These are phyloP conservation scores for Calidris pugnax DNA, from an alignment of 2,113 vertebrate species.

Conservation along the genomic window DNA sequence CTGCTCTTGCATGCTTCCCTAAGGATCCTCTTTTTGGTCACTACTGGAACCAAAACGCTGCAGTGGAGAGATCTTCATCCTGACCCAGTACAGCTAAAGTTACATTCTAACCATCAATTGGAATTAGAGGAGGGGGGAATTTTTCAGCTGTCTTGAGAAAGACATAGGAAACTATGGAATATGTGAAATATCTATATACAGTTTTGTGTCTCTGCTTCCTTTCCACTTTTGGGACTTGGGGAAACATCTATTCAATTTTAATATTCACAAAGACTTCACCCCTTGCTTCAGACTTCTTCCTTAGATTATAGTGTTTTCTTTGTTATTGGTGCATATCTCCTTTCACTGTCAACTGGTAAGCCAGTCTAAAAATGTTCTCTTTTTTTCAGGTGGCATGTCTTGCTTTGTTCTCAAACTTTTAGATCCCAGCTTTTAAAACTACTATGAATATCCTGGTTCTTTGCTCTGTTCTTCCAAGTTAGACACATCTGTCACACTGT, in stretches of 20 bases:
- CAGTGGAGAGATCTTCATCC: neutral
- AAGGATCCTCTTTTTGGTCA: neutral
- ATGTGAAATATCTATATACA: neutral
- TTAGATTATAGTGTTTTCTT: neutral
- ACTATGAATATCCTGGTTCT: neutral
- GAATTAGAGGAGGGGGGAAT: neutral
- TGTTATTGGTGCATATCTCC: neutral
- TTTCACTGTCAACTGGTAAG: neutral
- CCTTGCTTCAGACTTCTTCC: neutral
- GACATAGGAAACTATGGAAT: neutral
- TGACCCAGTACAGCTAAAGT: neutral
- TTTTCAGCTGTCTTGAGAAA: neutral
- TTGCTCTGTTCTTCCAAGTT: neutral
- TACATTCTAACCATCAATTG: neutral
- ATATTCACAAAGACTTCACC: neutral
- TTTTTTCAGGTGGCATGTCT: neutral
- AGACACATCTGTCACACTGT: neutral
- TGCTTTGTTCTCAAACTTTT: neutral
- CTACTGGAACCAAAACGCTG: neutral
- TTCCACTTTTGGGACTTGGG: neutral
- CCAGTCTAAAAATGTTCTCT: neutral
- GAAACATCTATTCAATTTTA: neutral
- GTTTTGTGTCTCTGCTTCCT: neutral
- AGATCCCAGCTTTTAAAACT: neutral
- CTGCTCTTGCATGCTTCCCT: neutral